Evolutionary conservation across 2,888 invertebrate genomes (phyloP).

Genomic region (Conchocele bisecta): DNA sequence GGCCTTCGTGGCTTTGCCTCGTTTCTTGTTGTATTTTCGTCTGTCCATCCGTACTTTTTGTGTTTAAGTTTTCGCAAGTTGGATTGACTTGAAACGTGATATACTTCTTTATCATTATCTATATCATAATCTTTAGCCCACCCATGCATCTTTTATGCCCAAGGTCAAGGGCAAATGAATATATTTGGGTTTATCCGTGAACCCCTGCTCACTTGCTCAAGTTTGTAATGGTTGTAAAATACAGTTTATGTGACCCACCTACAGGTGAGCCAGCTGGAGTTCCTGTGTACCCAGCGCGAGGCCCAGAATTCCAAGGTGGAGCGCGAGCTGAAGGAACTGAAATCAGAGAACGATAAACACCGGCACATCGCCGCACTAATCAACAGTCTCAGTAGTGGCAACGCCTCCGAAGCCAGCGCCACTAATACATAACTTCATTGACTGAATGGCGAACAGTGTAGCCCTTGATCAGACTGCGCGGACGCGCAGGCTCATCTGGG

Average conservation of each 20-base stretch:
- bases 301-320: slow-evolving; percentile 61
- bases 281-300: slow-evolving; percentile 74
- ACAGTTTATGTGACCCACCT: slow-evolving; percentile 4
- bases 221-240: background rate
- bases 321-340: slow-evolving; percentile 61
- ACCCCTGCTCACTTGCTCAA: too few species aligned
- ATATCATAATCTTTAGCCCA: background rate
- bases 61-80: too few species aligned
- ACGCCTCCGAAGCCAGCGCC: slow-evolving; percentile 27
- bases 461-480: background rate
- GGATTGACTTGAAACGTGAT: too few species aligned
- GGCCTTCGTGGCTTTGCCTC: too few species aligned
- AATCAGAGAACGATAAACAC: slow-evolving; percentile 76
- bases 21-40: too few species aligned
- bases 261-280: slow-evolving; percentile 75
- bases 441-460: slow-evolving; percentile 2
- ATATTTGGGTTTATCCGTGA: too few species aligned
- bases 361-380: slow-evolving; percentile 79
- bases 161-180: too few species aligned
- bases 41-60: too few species aligned
- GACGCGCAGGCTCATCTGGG: too few species aligned
- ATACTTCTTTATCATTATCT: too few species aligned
- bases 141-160: too few species aligned
- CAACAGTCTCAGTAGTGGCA: slow-evolving; percentile 76
- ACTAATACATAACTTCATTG: too few species aligned